Evolutionary conservation across 2,888 invertebrate genomes (phyloP).

Genomic region (Amphimallon solstitiale): DNA sequence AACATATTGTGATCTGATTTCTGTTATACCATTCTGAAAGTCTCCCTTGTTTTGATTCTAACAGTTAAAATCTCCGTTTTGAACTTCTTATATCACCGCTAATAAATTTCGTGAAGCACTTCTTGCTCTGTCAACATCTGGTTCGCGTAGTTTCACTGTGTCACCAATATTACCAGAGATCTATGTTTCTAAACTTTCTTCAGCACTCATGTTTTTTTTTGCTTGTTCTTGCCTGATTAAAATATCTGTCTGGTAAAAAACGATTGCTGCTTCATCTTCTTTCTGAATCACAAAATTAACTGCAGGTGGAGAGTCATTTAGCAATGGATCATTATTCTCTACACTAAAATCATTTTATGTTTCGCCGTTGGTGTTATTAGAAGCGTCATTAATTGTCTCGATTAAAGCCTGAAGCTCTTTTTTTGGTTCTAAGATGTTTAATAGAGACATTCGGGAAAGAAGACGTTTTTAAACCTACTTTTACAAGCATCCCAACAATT

Average conservation of each 20-base stretch:
- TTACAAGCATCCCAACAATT: background rate
- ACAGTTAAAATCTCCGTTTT: background rate
- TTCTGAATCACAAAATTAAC: too few relatives aligned
- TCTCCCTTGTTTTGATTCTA: background rate
- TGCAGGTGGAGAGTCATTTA: too few relatives aligned
- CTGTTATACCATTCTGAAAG: background rate
- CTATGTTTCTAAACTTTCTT: background rate
- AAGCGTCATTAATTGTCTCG: too few relatives aligned
- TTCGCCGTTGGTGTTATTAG: background rate
- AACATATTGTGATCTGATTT: background rate
- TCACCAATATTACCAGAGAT: background rate
- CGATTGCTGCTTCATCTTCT: background rate
- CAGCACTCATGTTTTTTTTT: background rate
- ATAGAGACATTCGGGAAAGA: too few relatives aligned
- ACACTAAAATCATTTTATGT: background rate
- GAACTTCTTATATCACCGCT: conserved; percentile 7
- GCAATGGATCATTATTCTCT: too few relatives aligned
- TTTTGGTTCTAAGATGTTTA: background rate
- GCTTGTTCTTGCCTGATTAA: too few relatives aligned
- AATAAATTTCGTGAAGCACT: conserved; percentile 14
- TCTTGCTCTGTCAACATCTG: conserved; percentile 10
- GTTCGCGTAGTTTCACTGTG: background rate
- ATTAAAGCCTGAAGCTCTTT: background rate
- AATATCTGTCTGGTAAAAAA: background rate
- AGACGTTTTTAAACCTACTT: too few relatives aligned